Evolutionary conservation across 2,113 vertebrate species (phyloP), one percentile per base, ranked within the genome.

Genomic region (Plotosus lineatus): DNA sequence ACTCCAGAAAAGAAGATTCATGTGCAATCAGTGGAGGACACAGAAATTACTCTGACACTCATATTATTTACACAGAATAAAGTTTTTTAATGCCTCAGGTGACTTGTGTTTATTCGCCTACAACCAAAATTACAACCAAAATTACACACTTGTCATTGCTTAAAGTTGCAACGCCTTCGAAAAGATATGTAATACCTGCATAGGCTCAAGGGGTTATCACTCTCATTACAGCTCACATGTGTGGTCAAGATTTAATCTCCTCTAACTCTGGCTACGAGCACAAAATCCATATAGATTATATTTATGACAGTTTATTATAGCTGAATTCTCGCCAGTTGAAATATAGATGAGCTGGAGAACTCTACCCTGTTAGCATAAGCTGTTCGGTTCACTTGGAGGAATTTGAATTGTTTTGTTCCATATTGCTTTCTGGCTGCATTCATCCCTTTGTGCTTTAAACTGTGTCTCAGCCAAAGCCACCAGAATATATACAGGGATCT

Each of bases 231-330:
- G 50, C 63, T 72, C 33, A 15, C n/a, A 51, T 1, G 58, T 48
- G 40, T 6, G 21, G 80, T 63, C 65, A 69, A 33, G 73, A 31
- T 42, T 15, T 55, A 77, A 65, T 38, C 53, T 77, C 51, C 78
- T 36, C 61, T 51, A 66, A 85, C 73, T 79, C 40, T 3, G 53
- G 48, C 61, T 75, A 21, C 8, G 26, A 75, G 42, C 71, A 75
- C 44, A 58, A 75, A 82, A 79, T 79, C 76, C 56, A 71, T 60
- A 82, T 75, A 73, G 58, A 81, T 85, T 78, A 78, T 82, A 69
- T 85, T 76, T 68, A 81, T 51, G 14, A 79, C 31, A 40, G 60
- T 48, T 33, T 78, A 78, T 77, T 78, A 82, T 68, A 75, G 60
- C 56, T 81, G 83, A 68, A 66, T 65, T 28, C 28, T 31, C 15